Evolutionary conservation across 2,888 invertebrate genomes (phyloP), one percentile per base, ranked within the genome.

Genomic region (Yponomeuta malinellus): DNA sequence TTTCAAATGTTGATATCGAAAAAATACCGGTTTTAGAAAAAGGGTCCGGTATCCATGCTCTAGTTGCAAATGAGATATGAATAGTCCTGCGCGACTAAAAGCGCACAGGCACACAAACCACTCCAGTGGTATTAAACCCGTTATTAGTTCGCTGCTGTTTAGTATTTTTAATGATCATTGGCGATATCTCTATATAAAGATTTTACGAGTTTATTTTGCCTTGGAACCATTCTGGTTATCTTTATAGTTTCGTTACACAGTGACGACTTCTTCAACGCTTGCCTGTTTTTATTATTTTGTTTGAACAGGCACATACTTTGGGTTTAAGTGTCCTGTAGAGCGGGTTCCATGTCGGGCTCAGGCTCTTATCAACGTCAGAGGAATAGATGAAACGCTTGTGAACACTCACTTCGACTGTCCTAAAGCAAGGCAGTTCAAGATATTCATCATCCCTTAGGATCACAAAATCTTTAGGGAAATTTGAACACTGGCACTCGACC

Each of bases 61-160:
- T 81, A 79, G 78, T 80, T 79, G 78, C 79, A 83, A 85, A 84
- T 82, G 79, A 81, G 77, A 80, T 78, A 79, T 81, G 79, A 84
- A 82, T 80, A 63, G 63, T 12, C 48, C 68, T n/a, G 48, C 12
- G 68, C 31, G 5, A 65, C 29, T 65, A 31, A 65, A 65, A 10
- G 29, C 33, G 31, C 10, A 65, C 10, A 43, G 43, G 8, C 8
- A 15, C 52, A 59, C 52, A 59, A 59, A 4, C 52, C 5, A 59
- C 52, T 59, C 52, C 52, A 31, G 65, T 23, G 31, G 65, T 31
- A 65, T 65, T 12, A 29, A 29, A 10, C 33, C 10, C 65, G 65
- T 31, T 33, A 33, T 65, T 63, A 31, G 29, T 29, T 65, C 9
- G 29, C 65, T 23, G 29, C 29, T 33, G 8, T 1, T 65, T 65